A percentile compares a stretch with the other conserved stretches of the same genome.
Conservation (phyloP, 2,797 vertebrate genomes). For the Rhodeus uyekii region DNA sequence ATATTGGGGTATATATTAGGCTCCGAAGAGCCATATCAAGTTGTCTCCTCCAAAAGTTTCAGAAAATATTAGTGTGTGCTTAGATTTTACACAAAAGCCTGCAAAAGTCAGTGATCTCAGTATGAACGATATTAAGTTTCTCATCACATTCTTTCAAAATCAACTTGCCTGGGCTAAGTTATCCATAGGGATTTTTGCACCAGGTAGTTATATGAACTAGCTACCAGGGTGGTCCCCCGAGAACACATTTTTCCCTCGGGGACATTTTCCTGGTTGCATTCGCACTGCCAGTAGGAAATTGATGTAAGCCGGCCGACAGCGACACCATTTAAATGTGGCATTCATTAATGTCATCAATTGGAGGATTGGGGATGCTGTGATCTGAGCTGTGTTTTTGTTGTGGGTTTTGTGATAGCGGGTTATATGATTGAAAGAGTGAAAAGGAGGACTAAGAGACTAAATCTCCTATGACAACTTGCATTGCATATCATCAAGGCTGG, state of each 20-base stretch:
- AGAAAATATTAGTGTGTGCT: no score
- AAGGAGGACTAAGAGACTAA: no score
- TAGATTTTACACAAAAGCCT: no score
- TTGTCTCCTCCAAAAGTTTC: no score
- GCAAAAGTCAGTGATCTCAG: no score
- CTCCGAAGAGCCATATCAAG: no score
- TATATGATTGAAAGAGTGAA: no score
- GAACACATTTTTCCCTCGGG: rapidly evolving
- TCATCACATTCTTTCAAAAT: background rate
- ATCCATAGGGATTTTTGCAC: background rate
- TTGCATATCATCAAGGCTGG: no score
- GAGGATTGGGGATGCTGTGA: no score
- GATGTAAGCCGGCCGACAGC: background rate
- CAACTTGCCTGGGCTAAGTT: background rate
- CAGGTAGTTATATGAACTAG: background rate
- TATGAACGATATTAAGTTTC: background rate
- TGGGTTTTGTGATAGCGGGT: no score
- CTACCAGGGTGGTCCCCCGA: background rate
- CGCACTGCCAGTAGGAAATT: background rate
- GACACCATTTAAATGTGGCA: background rate
- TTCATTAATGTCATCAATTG: background rate
- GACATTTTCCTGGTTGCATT: background rate
- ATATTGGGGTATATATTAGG: background rate
- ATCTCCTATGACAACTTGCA: no score
- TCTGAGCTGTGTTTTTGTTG: no score